Percentiles rank a stretch among this genome's conserved stretches.
Evolutionary conservation across 2,888 invertebrate species (phyloP).

Genomic region (Meganola albula): DNA sequence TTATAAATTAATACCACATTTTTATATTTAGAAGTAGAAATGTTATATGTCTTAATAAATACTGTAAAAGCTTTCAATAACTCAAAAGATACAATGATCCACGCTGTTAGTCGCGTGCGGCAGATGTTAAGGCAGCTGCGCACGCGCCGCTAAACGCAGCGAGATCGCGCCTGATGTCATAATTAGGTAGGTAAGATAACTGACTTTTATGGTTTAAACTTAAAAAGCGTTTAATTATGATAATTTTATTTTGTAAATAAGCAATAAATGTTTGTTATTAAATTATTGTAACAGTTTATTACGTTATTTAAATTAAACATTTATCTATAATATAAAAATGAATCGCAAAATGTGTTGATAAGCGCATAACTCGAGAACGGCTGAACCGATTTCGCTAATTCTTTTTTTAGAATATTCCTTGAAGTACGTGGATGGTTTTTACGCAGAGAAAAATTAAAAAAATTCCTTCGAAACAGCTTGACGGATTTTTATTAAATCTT

Average conservation of each 20-base stretch:
- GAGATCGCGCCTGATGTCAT: constrained; percentile 28
- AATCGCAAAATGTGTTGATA: not conserved
- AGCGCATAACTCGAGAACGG: not conserved
- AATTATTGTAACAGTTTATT: not conserved
- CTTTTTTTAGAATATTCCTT: too few species aligned
- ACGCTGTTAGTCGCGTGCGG: constrained; percentile 30
- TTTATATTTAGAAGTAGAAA: too few species aligned
- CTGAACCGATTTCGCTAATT: too few species aligned
- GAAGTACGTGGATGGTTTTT: too few species aligned
- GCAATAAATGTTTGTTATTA: constrained; percentile 1
- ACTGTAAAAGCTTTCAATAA: not conserved
- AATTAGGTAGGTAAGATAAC: constrained; percentile 24
- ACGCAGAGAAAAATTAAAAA: too few species aligned
- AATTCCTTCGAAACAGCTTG: too few species aligned
- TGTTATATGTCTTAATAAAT: too few species aligned
- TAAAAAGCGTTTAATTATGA: too few species aligned
- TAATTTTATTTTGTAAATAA: too few species aligned
- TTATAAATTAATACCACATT: too few species aligned
- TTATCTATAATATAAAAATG: not conserved
- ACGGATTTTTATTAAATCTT: too few species aligned
- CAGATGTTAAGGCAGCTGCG: constrained; percentile 46
- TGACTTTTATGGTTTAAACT: constrained; percentile 14
- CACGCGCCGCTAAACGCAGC: constrained; percentile 27
- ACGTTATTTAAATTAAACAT: not conserved
- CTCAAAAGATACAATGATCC: not conserved